Percentiles rank a stretch among this genome's conserved stretches.
These are phyloP conservation scores for Hemicentrotus pulcherrimus DNA, from an alignment of 35 echinoderm and acorn worm genomes.

Conservation along the genomic window DNA sequence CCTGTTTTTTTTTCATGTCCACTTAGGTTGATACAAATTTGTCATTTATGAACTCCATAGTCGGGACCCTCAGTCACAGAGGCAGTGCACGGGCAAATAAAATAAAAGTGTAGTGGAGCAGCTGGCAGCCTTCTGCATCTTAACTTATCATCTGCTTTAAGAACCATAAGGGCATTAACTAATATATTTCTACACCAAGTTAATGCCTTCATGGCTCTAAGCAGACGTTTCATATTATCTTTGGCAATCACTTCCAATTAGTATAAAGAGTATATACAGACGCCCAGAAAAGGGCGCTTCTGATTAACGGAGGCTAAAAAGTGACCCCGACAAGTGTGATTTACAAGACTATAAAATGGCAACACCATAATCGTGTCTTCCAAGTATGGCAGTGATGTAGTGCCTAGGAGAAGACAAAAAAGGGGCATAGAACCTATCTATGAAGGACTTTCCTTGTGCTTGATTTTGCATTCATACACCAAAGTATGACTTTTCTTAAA, in stretches of 20 bases:
- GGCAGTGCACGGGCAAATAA: too few relatives aligned
- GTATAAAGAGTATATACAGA: conserved; percentile 7
- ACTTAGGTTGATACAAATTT: too few relatives aligned
- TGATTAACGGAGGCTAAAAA: neutral
- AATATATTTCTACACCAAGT: too few relatives aligned
- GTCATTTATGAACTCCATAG: too few relatives aligned
- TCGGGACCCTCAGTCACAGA: too few relatives aligned
- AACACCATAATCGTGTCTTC: neutral
- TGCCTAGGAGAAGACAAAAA: neutral
- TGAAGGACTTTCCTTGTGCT: neutral
- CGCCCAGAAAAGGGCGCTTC: neutral
- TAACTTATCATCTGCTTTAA: too few relatives aligned
- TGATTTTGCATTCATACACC: neutral
- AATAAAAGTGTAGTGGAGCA: neutral
- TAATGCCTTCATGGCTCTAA: too few relatives aligned
- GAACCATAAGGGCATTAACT: too few relatives aligned
- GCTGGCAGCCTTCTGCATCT: neutral
- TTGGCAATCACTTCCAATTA: neutral
- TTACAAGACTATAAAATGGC: neutral
- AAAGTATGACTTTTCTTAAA: neutral
- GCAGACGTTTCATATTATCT: neutral
- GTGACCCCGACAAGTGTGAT: neutral
- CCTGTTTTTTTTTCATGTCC: too few relatives aligned
- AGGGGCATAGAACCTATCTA: neutral
- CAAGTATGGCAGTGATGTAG: neutral